phyloP scores from a whole-genome alignment of 2,113 vertebrate species.

The Chinchilla lanigera region DNA sequence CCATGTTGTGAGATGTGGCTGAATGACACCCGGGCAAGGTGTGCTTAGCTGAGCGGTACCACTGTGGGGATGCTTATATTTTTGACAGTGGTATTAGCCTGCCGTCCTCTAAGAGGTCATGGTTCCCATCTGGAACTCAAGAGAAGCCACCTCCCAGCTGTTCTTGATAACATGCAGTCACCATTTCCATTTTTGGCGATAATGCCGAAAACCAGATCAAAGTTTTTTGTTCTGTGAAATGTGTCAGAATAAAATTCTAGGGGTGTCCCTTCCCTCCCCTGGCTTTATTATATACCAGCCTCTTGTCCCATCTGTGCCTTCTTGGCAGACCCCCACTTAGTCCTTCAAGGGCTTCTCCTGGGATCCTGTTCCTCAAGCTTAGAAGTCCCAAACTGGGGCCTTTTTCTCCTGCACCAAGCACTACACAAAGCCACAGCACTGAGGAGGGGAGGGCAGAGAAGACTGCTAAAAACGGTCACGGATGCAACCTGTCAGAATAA shows the following conservation, averaged over 20 bases:
- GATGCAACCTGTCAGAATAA: not conserved
- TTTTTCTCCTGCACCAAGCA: not conserved
- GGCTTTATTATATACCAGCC: not conserved
- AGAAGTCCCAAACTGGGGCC: not conserved
- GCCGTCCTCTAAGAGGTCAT: not conserved
- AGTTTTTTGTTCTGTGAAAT: not conserved
- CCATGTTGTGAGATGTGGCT: not conserved
- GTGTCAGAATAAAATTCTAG: not conserved
- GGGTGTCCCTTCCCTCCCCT: not conserved
- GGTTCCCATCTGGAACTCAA: not conserved
- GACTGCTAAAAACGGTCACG: not conserved
- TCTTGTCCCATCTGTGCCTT: not conserved
- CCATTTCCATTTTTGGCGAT: not conserved
- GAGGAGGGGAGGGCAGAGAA: not conserved
- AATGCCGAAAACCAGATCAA: not conserved
- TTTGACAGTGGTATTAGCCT: not conserved
- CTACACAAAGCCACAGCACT: not conserved
- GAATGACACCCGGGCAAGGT: not conserved
- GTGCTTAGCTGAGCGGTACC: not conserved
- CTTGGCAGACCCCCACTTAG: not conserved
- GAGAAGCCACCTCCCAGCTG: not conserved
- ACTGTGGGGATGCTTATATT: not conserved
- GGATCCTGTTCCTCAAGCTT: not conserved
- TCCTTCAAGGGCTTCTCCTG: not conserved
- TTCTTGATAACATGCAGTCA: not conserved